These are phyloP conservation scores for Oryctes rhinoceros DNA, from an alignment of 1,140 invertebrate genomes.

Conservation along the genomic window DNA sequence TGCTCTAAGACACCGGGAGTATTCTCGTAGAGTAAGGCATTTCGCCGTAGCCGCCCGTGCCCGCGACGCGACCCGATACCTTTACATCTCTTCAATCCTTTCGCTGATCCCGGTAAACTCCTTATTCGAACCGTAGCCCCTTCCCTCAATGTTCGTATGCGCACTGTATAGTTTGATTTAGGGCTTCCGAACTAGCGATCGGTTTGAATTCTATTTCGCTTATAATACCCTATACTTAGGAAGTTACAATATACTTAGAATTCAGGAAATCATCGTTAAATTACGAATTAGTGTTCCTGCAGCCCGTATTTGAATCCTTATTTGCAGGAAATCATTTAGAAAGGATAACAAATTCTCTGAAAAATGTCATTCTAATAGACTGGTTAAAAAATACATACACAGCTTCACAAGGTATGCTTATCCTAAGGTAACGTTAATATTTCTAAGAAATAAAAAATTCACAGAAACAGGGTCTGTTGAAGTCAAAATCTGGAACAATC, in stretches of 20 bases:
- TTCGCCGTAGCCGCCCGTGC: neutral
- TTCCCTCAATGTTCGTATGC: neutral
- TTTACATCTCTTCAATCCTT: conserved; percentile 37
- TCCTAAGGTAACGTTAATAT: too few species aligned
- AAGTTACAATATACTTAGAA: neutral
- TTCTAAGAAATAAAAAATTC: too few species aligned
- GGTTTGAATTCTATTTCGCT: conserved; percentile 11
- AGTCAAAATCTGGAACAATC: too few species aligned
- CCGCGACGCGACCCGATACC: conserved; percentile 16
- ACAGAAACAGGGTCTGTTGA: too few species aligned
- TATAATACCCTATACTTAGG: conserved; percentile 16
- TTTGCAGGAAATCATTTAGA: neutral
- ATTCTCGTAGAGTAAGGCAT: neutral
- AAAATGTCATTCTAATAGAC: too few species aligned
- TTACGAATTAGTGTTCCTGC: neutral
- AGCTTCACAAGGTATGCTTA: too few species aligned
- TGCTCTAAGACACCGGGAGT: conserved; percentile 46
- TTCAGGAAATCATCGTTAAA: neutral
- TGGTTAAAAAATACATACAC: too few species aligned
- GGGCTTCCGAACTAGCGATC: conserved; percentile 24
- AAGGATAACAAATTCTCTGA: too few species aligned
- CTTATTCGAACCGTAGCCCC: conserved; percentile 16
- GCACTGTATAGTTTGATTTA: conserved; percentile 24
- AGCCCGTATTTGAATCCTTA: neutral
- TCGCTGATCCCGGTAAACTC: conserved; percentile 29